These are phyloP conservation scores for Hyaena hyaena DNA, from an alignment of 2,113 vertebrate species.

Conservation along the genomic window DNA sequence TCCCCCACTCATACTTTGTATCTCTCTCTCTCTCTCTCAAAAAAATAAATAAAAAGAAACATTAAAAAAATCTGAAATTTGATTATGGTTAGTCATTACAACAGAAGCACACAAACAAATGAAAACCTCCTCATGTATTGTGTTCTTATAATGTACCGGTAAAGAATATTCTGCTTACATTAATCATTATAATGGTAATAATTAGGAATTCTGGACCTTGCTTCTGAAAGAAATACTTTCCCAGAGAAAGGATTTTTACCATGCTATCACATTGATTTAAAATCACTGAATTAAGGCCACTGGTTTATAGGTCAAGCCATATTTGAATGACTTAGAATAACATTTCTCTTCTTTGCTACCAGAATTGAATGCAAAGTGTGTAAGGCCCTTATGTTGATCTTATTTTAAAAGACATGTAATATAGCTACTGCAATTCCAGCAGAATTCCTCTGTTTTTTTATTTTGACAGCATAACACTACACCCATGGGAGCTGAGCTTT, in stretches of 20 bases:
- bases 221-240: conserved; percentile 84
- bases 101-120: conserved; percentile 35
- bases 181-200: conserved; percentile 81
- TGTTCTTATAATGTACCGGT: conserved; percentile 71
- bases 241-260: conserved; percentile 85
- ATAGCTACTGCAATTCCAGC: conserved; percentile 81
- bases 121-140: conserved; percentile 8
- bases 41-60: too few relatives aligned
- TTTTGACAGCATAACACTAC: conserved; percentile 84
- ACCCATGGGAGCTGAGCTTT: conserved; percentile 86
- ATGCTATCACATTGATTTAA: conserved; percentile 83
- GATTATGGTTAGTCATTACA: conserved; percentile 52
- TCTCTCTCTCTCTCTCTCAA: too few relatives aligned
- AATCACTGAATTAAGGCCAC: conserved; percentile 83
- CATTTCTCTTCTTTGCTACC: conserved; percentile 72
- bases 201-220: conserved; percentile 81
- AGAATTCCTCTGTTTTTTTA: conserved; percentile 84
- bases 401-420: conserved; percentile 80
- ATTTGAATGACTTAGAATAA: conserved; percentile 78
- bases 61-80: conserved; percentile 5
- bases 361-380: conserved; percentile 77
- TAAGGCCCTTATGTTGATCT: conserved; percentile 79
- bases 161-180: conserved; percentile 79
- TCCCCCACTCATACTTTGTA: too few relatives aligned
- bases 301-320: conserved; percentile 78